Percentiles rank a stretch among this genome's conserved stretches.
Evolutionary conservation across 2,113 vertebrate genomes (phyloP).

Genomic region (Pelodiscus sinensis): DNA sequence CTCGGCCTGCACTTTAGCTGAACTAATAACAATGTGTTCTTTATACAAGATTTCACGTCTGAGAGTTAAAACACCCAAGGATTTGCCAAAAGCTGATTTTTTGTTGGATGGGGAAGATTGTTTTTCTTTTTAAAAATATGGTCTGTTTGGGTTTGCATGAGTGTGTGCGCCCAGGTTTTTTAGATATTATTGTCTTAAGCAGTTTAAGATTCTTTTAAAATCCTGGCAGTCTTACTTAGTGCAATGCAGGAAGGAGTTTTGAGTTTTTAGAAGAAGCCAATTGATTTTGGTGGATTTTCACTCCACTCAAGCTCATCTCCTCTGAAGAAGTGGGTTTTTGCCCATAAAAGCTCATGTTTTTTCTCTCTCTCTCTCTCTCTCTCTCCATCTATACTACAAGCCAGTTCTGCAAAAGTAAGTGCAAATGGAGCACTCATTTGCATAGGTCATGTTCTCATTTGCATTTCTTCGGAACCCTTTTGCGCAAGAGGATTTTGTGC

Average conservation of each 20-base stretch:
- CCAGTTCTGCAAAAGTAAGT: no score
- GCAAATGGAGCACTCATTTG: no score
- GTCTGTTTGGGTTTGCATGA: background rate
- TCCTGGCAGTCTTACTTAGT: background rate
- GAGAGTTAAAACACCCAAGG: constrained; percentile 7
- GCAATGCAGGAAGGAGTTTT: background rate
- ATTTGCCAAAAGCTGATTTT: constrained; percentile 48
- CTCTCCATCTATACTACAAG: no score
- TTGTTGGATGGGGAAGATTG: background rate
- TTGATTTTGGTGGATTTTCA: background rate
- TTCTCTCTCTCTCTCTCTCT: no score
- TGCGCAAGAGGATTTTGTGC: no score
- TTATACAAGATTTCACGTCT: constrained; percentile 45
- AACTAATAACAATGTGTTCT: constrained; percentile 65
- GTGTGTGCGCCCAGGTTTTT: background rate
- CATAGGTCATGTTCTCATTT: no score
- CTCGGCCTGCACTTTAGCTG: constrained; percentile 55
- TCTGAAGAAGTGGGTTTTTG: no score
- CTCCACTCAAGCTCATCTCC: no score
- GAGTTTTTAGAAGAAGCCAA: background rate
- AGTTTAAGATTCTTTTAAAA: background rate
- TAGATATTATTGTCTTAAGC: background rate
- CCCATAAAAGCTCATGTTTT: no score
- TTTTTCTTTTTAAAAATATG: background rate
- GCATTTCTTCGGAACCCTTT: no score